These are phyloP conservation scores for Tor tambroides DNA, from an alignment of 2,113 vertebrate genomes.

Conservation along the genomic window DNA sequence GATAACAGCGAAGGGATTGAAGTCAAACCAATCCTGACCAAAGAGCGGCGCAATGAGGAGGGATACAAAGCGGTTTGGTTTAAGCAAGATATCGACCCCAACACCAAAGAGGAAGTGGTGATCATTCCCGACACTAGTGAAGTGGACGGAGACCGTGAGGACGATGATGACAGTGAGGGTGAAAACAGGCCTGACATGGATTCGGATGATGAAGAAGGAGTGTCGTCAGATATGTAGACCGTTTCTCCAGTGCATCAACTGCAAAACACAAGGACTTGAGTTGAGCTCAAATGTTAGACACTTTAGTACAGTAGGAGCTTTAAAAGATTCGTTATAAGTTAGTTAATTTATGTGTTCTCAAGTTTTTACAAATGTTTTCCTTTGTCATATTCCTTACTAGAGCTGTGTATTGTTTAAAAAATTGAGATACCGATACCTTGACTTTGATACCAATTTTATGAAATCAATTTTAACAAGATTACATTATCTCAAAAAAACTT, in stretches of 20 bases:
- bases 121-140: slow-evolving; percentile 72
- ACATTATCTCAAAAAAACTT: no score
- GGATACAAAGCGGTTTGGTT: slow-evolving; percentile 86
- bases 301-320: no score
- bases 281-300: not conserved
- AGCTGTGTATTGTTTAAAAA: no score
- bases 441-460: no score
- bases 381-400: no score
- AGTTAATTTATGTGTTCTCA: no score
- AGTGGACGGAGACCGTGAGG: slow-evolving; percentile 63
- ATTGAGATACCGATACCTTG: no score
- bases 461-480: no score
- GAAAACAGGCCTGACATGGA: slow-evolving; percentile 13
- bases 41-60: slow-evolving; percentile 75
- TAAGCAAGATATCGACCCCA: slow-evolving; percentile 77
- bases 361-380: no score
- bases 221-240: not conserved
- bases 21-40: slow-evolving; percentile 83
- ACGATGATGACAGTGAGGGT: slow-evolving; percentile 34
- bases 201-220: not conserved
- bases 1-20: slow-evolving; percentile 68
- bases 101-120: slow-evolving; percentile 75
- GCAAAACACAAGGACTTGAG: not conserved
- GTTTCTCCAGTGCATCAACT: no score
- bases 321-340: no score